Conservation (phyloP, 2,113 vertebrate species). For the Penelope pileata region DNA sequence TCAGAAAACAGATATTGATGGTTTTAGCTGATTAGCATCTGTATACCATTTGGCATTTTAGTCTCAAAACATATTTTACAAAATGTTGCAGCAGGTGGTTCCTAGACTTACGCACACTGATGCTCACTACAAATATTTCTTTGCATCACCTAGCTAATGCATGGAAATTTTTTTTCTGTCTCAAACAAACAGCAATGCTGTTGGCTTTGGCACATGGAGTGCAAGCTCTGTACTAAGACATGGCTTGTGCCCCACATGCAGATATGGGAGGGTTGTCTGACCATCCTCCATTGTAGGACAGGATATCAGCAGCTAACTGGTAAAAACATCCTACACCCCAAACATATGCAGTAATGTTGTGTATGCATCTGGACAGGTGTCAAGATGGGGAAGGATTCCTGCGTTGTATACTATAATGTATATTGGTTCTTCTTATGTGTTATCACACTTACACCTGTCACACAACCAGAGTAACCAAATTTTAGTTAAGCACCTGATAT, state of each 20-base stretch:
- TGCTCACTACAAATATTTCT: conserved; percentile 4
- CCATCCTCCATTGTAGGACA: background rate
- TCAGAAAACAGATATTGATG: conserved; percentile 56
- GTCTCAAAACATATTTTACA: conserved; percentile 34
- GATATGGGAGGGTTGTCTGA: background rate
- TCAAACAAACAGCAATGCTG: background rate
- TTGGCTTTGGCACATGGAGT: background rate
- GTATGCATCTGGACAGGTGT: background rate
- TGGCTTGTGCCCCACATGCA: accelerated
- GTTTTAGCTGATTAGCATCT: conserved; percentile 59
- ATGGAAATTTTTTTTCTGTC: background rate
- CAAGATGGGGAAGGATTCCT: background rate
- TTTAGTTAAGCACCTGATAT: background rate
- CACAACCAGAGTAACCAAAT: background rate
- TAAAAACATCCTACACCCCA: background rate
- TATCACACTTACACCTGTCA: background rate
- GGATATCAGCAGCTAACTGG: background rate
- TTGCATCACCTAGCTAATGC: background rate
- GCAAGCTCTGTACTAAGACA: background rate
- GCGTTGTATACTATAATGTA: background rate
- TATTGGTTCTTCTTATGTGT: background rate
- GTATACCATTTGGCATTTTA: conserved; percentile 38
- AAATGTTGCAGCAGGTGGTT: conserved; percentile 34
- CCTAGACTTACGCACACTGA: background rate
- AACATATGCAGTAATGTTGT: background rate